Evolutionary conservation across 2,113 vertebrate species (phyloP).

Genomic region (Excalfactoria chinensis): DNA sequence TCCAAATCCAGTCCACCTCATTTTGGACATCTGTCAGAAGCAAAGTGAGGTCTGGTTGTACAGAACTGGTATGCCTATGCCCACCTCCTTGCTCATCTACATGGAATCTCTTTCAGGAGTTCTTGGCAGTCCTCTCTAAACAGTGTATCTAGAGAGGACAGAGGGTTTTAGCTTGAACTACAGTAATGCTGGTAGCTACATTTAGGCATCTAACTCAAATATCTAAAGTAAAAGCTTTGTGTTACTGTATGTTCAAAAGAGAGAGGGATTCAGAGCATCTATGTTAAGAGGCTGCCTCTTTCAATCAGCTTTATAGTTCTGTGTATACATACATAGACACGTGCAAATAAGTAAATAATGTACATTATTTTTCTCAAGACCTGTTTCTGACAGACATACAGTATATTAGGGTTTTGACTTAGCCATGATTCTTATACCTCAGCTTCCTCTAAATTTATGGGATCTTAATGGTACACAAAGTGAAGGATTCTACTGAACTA

Average conservation of each 20-base stretch:
- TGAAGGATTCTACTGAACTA: neutral
- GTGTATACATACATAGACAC: neutral
- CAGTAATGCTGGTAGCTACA: neutral
- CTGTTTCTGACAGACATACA: neutral
- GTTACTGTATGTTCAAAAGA: neutral
- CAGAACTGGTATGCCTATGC: neutral
- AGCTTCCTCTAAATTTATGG: neutral
- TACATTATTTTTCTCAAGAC: neutral
- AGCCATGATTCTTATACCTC: neutral
- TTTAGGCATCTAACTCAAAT: neutral
- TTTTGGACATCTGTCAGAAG: neutral
- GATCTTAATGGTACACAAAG: neutral
- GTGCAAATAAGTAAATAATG: neutral
- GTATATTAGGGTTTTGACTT: neutral
- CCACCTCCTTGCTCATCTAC: rapidly evolving
- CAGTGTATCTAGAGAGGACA: neutral
- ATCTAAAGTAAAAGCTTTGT: neutral
- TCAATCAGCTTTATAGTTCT: neutral
- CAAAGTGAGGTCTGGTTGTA: neutral
- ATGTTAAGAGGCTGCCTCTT: neutral
- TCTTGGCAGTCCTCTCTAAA: neutral
- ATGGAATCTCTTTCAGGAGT: rapidly evolving
- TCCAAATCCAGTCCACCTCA: neutral
- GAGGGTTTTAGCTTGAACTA: neutral
- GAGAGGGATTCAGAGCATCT: neutral